A percentile compares a stretch with the other conserved stretches of the same genome.
Conservation (phyloP, 37 sponge, comb jelly and placozoan genomes). For the Lycopodina hypogea region DNA sequence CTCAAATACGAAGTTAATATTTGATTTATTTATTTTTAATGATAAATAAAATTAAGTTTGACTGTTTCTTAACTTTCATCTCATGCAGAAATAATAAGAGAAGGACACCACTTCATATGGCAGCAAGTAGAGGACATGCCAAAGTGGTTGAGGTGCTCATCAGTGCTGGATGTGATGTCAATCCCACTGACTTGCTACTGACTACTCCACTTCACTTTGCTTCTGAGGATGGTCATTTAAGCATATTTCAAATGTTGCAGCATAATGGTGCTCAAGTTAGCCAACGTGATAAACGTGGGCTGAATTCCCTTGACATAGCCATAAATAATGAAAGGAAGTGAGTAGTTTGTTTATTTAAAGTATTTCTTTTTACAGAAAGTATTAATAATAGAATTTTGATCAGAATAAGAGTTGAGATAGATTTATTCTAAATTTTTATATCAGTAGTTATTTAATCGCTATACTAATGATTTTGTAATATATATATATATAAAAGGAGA, state of each 20-base stretch:
- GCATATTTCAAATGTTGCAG: constrained; percentile 49
- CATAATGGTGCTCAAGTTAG: constrained; percentile 61
- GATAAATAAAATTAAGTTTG: no score
- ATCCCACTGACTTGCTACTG: constrained; percentile 64
- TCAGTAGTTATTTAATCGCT: no score
- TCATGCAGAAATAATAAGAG: constrained; percentile 63
- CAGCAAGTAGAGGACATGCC: constrained; percentile 54
- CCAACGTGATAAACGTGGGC: constrained; percentile 19
- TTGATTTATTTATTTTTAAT: no score
- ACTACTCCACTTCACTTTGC: constrained; percentile 87
- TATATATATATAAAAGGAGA: no score
- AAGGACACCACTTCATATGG: constrained; percentile 86
- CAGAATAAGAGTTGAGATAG: no score
- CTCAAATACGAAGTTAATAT: constrained; percentile 59
- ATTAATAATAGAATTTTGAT: no score
- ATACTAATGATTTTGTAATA: no score
- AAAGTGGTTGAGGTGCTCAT: constrained; percentile 53
- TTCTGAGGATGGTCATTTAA: constrained; percentile 58
- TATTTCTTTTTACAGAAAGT: no score
- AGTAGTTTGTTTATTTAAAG: no score
- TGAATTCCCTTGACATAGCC: constrained; percentile 82
- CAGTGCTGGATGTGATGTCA: constrained; percentile 61
- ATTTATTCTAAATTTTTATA: no score
- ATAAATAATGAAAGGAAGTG: constrained; percentile 82
- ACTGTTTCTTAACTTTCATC: background rate